Percentiles rank a stretch among this genome's conserved stretches.
These are phyloP conservation scores for Glyptemys insculpta DNA, from an alignment of 2,797 vertebrate genomes.

Conservation along the genomic window DNA sequence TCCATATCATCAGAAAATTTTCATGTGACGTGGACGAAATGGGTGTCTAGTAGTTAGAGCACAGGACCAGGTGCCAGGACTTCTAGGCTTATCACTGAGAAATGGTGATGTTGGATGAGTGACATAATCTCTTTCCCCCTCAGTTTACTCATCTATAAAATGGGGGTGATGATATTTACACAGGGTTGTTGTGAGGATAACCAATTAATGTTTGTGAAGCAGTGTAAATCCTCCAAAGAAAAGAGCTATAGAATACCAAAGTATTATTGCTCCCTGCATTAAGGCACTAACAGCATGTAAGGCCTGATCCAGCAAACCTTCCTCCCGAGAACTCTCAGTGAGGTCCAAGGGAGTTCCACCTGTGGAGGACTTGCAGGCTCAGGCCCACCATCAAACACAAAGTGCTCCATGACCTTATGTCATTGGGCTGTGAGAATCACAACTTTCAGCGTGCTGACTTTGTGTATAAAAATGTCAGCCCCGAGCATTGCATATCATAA, in stretches of 20 bases:
- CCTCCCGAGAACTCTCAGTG: not conserved
- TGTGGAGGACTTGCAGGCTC: not conserved
- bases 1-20: not conserved
- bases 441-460: conserved; percentile 15
- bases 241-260: not conserved
- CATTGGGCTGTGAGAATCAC: not conserved
- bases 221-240: not conserved
- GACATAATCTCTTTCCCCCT: not conserved
- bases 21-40: not conserved
- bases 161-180: not conserved
- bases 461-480: conserved; percentile 36
- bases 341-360: not conserved
- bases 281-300: not conserved
- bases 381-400: not conserved
- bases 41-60: not conserved
- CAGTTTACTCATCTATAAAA: not conserved
- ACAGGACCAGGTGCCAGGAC: not conserved
- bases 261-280: not conserved
- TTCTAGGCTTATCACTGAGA: not conserved
- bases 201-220: not conserved
- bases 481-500: conserved; percentile 26
- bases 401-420: not conserved
- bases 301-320: not conserved
- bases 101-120: not conserved
- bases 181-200: not conserved